Evolutionary conservation across 2,113 vertebrate genomes (phyloP).

Genomic region (Neoarius graeffei): DNA sequence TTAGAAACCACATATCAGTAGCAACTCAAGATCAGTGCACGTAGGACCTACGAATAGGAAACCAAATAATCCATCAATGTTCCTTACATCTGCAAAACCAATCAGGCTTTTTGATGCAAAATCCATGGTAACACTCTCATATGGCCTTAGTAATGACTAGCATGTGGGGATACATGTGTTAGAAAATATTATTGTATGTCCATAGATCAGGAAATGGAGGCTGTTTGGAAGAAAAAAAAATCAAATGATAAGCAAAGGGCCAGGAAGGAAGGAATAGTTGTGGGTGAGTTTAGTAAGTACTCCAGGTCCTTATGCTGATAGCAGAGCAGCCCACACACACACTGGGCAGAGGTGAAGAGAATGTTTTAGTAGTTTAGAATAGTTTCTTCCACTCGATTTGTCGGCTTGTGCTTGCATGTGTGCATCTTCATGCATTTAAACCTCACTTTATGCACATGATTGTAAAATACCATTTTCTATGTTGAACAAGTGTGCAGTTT

Average conservation of each 20-base stretch:
- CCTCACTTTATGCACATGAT: neutral
- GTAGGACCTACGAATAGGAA: neutral
- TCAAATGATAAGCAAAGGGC: neutral
- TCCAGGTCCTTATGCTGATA: constrained; percentile 3
- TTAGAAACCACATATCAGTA: neutral
- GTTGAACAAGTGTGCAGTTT: neutral
- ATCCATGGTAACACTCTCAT: neutral
- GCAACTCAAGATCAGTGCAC: neutral
- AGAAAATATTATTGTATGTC: neutral
- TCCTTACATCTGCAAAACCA: neutral
- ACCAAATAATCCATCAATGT: neutral
- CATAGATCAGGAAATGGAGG: constrained; percentile 3
- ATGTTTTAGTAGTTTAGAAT: neutral
- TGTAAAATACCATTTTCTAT: neutral
- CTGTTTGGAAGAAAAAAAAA: neutral
- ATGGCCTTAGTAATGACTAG: neutral
- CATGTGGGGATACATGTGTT: neutral
- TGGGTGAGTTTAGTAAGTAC: constrained; percentile 5
- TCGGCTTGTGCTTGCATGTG: neutral
- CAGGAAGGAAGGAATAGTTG: neutral
- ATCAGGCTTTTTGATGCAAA: neutral
- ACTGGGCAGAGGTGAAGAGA: constrained; percentile 11
- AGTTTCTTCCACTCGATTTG: neutral
- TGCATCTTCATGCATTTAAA: neutral
- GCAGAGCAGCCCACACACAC: constrained; percentile 27